Base-by-base conservation (phyloP, 2,113 vertebrate species). In the Picathartes gymnocephalus region DNA sequence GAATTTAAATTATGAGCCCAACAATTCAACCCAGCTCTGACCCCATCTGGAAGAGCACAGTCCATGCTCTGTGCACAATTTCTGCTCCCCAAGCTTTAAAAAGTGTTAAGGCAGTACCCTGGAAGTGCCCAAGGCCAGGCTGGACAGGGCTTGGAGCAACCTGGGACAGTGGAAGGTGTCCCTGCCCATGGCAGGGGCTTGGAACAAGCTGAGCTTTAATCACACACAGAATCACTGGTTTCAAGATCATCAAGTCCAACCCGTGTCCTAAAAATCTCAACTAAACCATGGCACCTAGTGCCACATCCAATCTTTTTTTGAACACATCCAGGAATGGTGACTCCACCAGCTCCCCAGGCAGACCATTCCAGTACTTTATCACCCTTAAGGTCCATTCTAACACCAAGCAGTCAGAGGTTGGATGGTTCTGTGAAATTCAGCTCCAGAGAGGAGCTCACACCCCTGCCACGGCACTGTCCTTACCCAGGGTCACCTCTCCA, bases 401-500 rank as follows among this genome's bases (percentile, higher is more conserved):
- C 39, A 39, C 28, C 28, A 31, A 4, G 7, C 60, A 53, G 24
- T 4, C 20, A 11, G 47, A 50, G 53, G 53, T 2, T 22, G 31
- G 45, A 15, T 18, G 16, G 18, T 25, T n/a, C 2, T 21, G 54
- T 53, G 39, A 27, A 50, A 39, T 45, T 21, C 17, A 60, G 48
- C 86, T 56, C 13, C 76, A 39, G 58, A 44, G 35, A 27, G 50
- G 45, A 51, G 28, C 21, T 70, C 31, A 5, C 40, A 27, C 1
- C 25, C 73, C 61, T 39, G 7, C 4, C 42, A 9, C 0, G 0
- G 54, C 20, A 3, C 42, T 53, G 33, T 10, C 40, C 58, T 23
- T 2, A 6, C 3, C 0, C 22, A 33, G 24, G 33, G 30, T 30
- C 27, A 4, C 19, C 61, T 47, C 31, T 14, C 31, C 71, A 72